These are phyloP conservation scores for Lerista edwardsae DNA, from an alignment of 2,797 vertebrate genomes.

Conservation along the genomic window DNA sequence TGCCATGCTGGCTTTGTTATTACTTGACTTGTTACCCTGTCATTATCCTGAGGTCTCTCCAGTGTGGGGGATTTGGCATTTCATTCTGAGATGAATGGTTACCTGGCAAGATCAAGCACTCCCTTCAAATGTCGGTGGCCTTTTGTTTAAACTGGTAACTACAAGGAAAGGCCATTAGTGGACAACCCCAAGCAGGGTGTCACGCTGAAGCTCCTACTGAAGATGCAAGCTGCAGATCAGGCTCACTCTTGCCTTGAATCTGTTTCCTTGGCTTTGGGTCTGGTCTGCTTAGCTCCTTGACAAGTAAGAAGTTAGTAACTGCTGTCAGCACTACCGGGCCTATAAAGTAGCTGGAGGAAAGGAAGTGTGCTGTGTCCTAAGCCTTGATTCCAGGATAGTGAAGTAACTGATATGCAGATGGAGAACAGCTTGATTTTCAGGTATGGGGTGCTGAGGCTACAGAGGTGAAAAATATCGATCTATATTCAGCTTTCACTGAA, in stretches of 20 bases:
- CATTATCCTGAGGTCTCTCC: conserved; percentile 5
- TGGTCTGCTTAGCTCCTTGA: not conserved
- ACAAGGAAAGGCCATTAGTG: not conserved
- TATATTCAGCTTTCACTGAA: not conserved
- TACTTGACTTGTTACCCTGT: not conserved
- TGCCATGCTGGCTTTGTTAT: not conserved
- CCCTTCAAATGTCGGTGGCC: not conserved
- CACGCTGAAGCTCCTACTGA: not conserved
- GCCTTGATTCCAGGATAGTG: not conserved
- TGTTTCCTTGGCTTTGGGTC: not conserved
- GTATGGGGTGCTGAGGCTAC: not conserved
- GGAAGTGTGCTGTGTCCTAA: not conserved
- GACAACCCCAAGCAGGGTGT: not conserved
- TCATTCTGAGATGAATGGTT: conserved; percentile 11
- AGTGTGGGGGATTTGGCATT: not conserved
- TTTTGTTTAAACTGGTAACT: conserved; percentile 7
- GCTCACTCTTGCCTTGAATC: not conserved
- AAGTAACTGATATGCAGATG: not conserved
- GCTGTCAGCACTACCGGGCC: not conserved
- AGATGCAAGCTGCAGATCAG: not conserved
- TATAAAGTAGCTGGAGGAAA: not conserved
- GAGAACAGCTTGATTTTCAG: not conserved
- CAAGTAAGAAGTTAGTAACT: not conserved
- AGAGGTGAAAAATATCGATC: not conserved
- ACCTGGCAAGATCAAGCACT: conserved; percentile 6